Evolutionary conservation across 2,888 invertebrate species (phyloP).

Genomic region (Rotaria sp.): DNA sequence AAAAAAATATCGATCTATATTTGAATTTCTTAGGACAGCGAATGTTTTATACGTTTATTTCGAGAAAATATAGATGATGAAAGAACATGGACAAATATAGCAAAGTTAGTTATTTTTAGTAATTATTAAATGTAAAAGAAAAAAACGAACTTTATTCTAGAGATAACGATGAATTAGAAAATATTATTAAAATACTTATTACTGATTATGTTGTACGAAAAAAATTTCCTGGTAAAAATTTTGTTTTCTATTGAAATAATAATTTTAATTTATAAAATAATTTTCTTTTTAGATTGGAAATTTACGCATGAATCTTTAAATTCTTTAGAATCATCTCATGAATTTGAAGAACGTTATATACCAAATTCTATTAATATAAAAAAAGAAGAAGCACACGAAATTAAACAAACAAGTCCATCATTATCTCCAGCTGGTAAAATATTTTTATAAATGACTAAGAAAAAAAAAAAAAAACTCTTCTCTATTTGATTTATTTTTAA

Average conservation of each 20-base stretch:
- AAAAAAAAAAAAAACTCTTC: no score
- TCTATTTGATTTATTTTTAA: no score
- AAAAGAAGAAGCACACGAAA: not conserved
- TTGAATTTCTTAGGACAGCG: not conserved
- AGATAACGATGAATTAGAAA: not conserved
- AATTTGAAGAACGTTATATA: not conserved
- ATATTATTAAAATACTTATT: not conserved
- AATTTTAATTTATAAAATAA: no score
- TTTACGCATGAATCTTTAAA: not conserved
- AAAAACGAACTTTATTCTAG: not conserved
- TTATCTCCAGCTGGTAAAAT: not conserved
- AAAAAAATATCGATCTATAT: not conserved
- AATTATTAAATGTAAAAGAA: not conserved
- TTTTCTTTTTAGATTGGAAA: not conserved
- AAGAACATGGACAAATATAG: not conserved
- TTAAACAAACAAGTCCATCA: not conserved
- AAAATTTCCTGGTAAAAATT: not conserved
- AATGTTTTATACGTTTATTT: constrained; percentile 27
- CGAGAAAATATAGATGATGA: not conserved
- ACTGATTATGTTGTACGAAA: not conserved
- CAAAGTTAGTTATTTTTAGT: not conserved
- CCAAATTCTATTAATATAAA: not conserved
- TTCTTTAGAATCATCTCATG: not conserved
- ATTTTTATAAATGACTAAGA: no score
- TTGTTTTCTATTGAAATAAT: no score